phyloP scores from a whole-genome alignment of 2,888 invertebrate species.

The Ctena decussata region DNA sequence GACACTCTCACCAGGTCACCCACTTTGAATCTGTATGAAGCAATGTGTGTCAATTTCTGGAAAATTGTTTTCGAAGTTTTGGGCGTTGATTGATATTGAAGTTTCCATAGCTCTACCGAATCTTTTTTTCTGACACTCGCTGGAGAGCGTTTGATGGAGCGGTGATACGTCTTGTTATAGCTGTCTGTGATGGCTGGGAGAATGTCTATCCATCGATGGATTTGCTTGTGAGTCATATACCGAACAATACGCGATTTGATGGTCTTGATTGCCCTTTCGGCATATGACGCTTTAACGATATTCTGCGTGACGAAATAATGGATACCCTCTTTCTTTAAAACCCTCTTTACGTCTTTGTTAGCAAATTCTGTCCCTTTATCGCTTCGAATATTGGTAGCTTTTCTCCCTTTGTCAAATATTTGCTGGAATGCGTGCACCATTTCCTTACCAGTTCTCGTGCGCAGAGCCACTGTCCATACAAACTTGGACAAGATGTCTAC shows the following conservation, averaged over 20 bases:
- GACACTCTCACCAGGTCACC: constrained; percentile 48
- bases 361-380: constrained; percentile 49
- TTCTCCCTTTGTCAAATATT: constrained; percentile 22
- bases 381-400: constrained; percentile 20
- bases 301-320: constrained; percentile 47
- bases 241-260: constrained; percentile 42
- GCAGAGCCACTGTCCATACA: constrained; percentile 40
- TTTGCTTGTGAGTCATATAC: constrained; percentile 49
- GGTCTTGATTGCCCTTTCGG: constrained; percentile 54
- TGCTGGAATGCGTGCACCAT: constrained; percentile 34
- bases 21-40: constrained; percentile 27
- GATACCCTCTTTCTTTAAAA: constrained; percentile 23
- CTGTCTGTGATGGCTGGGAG: constrained; percentile 35
- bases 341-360: constrained; percentile 27
- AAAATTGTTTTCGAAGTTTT: neutral
- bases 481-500: constrained; percentile 39
- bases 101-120: constrained; percentile 32
- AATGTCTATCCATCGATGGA: constrained; percentile 39
- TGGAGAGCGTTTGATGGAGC: constrained; percentile 47
- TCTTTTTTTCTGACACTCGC: constrained; percentile 36
- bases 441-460: constrained; percentile 37
- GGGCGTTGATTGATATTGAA: constrained; percentile 5
- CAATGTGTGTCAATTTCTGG: neutral
- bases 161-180: constrained; percentile 52
- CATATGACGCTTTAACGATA: constrained; percentile 41